Conservation (phyloP, 1,140 invertebrate genomes). For the Probaryconus sp. region DNA sequence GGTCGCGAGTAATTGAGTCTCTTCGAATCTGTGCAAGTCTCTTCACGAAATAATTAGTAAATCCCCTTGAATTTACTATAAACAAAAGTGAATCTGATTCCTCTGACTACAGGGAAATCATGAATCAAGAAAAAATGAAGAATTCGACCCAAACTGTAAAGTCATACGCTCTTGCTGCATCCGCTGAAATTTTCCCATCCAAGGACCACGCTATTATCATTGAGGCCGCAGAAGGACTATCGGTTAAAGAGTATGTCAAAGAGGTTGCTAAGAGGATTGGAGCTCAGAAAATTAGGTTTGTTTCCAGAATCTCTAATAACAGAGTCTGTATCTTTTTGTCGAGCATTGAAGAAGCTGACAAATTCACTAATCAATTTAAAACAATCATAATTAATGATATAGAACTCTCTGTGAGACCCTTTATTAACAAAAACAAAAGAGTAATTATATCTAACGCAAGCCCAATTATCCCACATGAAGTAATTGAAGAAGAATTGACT, state of each 20-base stretch:
- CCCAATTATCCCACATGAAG: not conserved
- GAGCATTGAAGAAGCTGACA: not conserved
- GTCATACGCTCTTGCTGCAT: conserved; percentile 10
- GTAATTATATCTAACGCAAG: not conserved
- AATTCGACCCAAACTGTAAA: too few species aligned
- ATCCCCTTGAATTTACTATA: too few species aligned
- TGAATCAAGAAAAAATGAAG: too few species aligned
- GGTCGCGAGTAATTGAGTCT: too few species aligned
- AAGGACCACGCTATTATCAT: conserved; percentile 24
- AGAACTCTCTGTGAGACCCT: not conserved
- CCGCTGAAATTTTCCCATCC: conserved; percentile 7
- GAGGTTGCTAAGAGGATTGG: conserved; percentile 9
- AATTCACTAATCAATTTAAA: not conserved
- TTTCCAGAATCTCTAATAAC: too few species aligned
- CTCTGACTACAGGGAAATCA: too few species aligned
- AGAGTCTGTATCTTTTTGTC: not conserved
- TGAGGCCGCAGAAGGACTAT: conserved; percentile 1
- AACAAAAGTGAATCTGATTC: too few species aligned
- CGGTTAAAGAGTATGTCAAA: conserved; percentile 12
- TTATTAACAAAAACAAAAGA: conserved; percentile 9
- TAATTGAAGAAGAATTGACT: conserved; percentile 8
- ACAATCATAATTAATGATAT: not conserved
- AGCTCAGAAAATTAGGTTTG: conserved; percentile 9
- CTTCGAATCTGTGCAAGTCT: too few species aligned
- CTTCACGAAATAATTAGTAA: too few species aligned